Evolutionary conservation across 2,797 vertebrate species (phyloP).

Genomic region (Karalla daura): DNA sequence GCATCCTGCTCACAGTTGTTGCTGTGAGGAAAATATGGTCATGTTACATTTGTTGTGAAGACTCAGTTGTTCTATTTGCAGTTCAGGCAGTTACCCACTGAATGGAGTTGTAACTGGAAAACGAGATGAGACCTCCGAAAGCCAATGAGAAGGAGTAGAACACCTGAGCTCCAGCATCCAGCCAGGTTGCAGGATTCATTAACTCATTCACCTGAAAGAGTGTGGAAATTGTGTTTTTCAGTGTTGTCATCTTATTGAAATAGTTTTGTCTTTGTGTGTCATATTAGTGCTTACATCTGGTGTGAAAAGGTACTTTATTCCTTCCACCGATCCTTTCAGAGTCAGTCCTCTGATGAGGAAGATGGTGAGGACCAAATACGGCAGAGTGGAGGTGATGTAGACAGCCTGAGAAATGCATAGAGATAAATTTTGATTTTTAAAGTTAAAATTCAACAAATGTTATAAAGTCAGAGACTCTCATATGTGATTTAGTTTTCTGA

Average conservation of each 20-base stretch:
- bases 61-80: not conserved
- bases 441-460: not conserved
- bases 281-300: conserved; percentile 86
- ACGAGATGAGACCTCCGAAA: conserved; percentile 96
- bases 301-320: conserved; percentile 92
- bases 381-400: conserved; percentile 94
- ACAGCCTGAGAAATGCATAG: conserved; percentile 84
- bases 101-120: conserved; percentile 97
- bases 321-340: conserved; percentile 89
- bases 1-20: conserved; percentile 96
- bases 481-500: conserved; percentile 50
- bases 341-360: conserved; percentile 94
- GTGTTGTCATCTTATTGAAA: too few species aligned
- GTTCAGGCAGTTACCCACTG: conserved; percentile 86
- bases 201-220: conserved; percentile 86
- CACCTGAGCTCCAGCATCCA: conserved; percentile 95
- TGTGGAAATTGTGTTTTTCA: too few species aligned
- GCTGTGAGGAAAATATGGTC: conserved; percentile 70
- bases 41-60: not conserved
- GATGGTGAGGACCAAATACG: conserved; percentile 93
- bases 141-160: conserved; percentile 96
- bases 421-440: not conserved
- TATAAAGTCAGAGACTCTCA: not conserved
- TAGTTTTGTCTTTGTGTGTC: too few species aligned
- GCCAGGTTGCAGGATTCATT: conserved; percentile 90